phyloP scores from a whole-genome alignment of 2,113 vertebrate species.

The Casuarius casuarius region DNA sequence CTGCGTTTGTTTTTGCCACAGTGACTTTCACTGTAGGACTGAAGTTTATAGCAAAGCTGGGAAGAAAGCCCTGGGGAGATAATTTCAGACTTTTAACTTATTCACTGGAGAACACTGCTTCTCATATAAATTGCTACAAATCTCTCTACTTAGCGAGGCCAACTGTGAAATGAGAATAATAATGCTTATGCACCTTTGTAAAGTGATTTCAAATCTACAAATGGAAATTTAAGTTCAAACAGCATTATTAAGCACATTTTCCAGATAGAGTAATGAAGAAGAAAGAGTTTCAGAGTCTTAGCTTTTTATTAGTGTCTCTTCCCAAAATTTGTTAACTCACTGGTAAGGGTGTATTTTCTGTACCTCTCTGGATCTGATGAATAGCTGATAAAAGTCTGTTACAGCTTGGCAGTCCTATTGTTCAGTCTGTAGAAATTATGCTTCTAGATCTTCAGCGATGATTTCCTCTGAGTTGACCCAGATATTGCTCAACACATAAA shows the following conservation, averaged over 20 bases:
- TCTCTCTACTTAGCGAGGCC: constrained; percentile 52
- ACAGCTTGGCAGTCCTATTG: not conserved
- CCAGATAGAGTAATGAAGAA: not conserved
- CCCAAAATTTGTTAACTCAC: not conserved
- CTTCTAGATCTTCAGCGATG: not conserved
- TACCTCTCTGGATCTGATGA: not conserved
- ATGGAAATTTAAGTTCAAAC: constrained; percentile 48
- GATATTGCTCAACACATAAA: not conserved
- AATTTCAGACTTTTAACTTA: constrained; percentile 44
- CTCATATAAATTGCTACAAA: constrained; percentile 51
- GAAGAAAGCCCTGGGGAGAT: constrained; percentile 19
- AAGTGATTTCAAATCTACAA: constrained; percentile 55
- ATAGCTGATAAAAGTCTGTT: not conserved
- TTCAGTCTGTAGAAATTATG: not conserved
- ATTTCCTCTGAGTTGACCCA: not conserved
- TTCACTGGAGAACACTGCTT: constrained; percentile 3
- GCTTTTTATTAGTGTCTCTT: constrained; percentile 9
- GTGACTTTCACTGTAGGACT: not conserved
- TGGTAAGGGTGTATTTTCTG: not conserved
- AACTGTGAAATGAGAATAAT: constrained; percentile 63
- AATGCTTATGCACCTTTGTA: constrained; percentile 49
- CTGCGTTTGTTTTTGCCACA: not conserved
- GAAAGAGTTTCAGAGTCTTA: not conserved
- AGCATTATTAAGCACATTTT: constrained; percentile 44
- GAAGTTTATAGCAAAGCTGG: not conserved